Conservation (phyloP, 2,797 vertebrate genomes). For the Peromyscus eremicus region DNA sequence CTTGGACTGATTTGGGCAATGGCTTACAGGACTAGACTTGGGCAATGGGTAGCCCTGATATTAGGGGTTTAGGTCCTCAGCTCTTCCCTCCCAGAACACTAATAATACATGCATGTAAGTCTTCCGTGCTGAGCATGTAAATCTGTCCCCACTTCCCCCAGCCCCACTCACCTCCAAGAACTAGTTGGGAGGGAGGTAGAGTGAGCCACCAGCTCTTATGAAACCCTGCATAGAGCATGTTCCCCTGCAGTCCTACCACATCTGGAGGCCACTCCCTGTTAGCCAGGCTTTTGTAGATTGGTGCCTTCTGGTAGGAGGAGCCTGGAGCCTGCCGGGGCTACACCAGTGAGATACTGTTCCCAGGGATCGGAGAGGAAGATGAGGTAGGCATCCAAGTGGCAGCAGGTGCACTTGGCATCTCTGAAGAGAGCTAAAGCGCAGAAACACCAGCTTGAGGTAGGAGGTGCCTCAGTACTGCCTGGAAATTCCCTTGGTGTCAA, state of each 20-base stretch:
- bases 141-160: not conserved
- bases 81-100: not conserved
- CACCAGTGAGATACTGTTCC: not conserved
- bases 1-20: not conserved
- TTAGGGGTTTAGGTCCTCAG: not conserved
- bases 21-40: not conserved
- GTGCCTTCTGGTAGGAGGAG: not conserved
- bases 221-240: not conserved
- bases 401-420: not conserved
- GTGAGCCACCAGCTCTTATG: not conserved
- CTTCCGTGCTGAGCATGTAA: not conserved
- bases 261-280: not conserved
- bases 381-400: not conserved
- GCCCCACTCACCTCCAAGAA: not conserved
- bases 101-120: rapidly evolving
- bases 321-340: not conserved
- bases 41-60: not conserved
- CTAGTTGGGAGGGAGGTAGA: not conserved
- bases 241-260: not conserved
- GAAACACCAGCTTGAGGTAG: not conserved
- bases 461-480: not conserved
- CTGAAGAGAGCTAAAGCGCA: not conserved
- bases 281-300: not conserved
- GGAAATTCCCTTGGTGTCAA: not conserved
- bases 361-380: not conserved